These are phyloP conservation scores for Drosophila nannoptera DNA, from an alignment of 1,140 invertebrate species.

Conservation along the genomic window DNA sequence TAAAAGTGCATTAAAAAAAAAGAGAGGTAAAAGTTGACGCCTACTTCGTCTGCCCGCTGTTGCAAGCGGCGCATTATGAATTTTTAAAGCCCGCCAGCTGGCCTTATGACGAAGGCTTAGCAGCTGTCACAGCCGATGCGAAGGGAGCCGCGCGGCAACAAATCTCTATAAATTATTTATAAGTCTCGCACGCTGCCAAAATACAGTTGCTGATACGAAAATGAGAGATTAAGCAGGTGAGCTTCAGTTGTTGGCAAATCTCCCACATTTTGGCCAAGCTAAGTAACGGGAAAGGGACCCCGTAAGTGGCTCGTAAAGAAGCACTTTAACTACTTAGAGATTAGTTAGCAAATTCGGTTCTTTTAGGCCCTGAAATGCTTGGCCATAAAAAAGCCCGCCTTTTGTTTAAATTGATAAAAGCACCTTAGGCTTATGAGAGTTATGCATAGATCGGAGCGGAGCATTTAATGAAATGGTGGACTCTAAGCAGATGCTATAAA, in stretches of 20 bases:
- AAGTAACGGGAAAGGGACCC: too few relatives aligned
- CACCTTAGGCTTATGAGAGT: not conserved
- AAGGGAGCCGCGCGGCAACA: too few relatives aligned
- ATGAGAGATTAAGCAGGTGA: too few relatives aligned
- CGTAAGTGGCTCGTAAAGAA: too few relatives aligned
- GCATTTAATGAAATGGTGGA: conserved; percentile 11
- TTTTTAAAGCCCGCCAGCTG: not conserved
- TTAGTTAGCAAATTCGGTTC: not conserved
- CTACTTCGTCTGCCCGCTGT: conserved; percentile 27
- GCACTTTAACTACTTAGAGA: not conserved
- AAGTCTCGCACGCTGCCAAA: not conserved
- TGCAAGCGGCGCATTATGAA: conserved; percentile 10
- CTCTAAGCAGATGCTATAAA: conserved; percentile 38
- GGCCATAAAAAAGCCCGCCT: not conserved
- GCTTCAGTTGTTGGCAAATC: too few relatives aligned
- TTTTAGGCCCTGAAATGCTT: not conserved
- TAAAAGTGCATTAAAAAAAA: conserved; percentile 16
- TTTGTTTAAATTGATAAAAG: conserved; percentile 1
- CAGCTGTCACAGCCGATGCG: not conserved
- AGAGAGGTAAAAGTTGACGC: conserved; percentile 34
- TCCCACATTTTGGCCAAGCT: too few relatives aligned
- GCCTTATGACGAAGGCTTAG: not conserved
- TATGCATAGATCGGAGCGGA: conserved; percentile 12
- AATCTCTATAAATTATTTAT: not conserved
- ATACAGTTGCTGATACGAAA: too few relatives aligned